Percentiles rank a stretch among this genome's conserved stretches.
These are phyloP conservation scores for Anisognathus igniventris DNA, from an alignment of 2,797 vertebrate species.

Conservation along the genomic window DNA sequence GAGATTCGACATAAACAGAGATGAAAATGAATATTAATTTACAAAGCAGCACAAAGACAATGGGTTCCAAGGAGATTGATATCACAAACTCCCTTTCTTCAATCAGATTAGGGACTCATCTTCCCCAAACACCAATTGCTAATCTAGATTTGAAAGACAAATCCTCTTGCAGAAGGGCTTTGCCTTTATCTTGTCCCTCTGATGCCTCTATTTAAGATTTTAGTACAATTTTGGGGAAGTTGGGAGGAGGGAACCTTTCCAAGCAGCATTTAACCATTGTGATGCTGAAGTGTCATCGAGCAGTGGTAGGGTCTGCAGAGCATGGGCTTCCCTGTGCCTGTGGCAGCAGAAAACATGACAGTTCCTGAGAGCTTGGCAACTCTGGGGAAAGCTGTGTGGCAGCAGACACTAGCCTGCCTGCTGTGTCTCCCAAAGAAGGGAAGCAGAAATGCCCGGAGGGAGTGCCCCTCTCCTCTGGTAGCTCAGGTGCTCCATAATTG, in stretches of 20 bases:
- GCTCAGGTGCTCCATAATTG: not conserved
- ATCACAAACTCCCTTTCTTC: conserved; percentile 11
- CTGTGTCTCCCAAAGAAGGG: not conserved
- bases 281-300: not conserved
- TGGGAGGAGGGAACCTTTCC: not conserved
- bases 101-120: conserved; percentile 46
- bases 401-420: not conserved
- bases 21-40: conserved; percentile 52
- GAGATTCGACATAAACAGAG: not conserved
- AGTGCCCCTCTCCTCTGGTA: not conserved
- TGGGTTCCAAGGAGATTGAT: conserved; percentile 32
- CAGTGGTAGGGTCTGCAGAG: not conserved
- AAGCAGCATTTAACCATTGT: not conserved
- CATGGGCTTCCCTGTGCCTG: rapidly evolving
- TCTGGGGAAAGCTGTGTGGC: not conserved
- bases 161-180: conserved; percentile 39
- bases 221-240: not conserved
- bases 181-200: conserved; percentile 33
- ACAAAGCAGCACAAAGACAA: conserved; percentile 55
- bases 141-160: conserved; percentile 53
- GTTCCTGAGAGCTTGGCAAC: not conserved
- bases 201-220: conserved; percentile 12
- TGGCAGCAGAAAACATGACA: not conserved
- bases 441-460: not conserved
- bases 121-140: conserved; percentile 35